These are phyloP conservation scores for Dryobota labecula DNA, from an alignment of 2,888 invertebrate genomes.

Conservation along the genomic window DNA sequence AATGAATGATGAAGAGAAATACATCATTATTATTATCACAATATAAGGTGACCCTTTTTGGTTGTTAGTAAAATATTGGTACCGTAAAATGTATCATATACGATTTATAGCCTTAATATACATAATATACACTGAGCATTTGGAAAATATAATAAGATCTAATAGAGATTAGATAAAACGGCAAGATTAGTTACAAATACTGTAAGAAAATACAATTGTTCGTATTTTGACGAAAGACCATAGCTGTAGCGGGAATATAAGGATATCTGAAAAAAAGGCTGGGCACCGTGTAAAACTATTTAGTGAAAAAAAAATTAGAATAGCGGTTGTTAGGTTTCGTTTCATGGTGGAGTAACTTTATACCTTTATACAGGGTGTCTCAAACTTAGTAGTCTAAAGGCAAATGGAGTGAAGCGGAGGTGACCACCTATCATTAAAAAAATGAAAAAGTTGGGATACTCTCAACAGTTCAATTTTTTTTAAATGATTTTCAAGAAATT, in stretches of 20 bases:
- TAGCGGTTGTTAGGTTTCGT: conserved; percentile 40
- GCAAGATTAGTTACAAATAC: conserved; percentile 33
- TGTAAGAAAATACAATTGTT: conserved; percentile 21
- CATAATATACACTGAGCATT: conserved; percentile 5
- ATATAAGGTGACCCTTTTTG: conserved; percentile 11
- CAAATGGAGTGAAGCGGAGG: no score
- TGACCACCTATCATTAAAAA: no score
- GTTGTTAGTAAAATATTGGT: conserved; percentile 22
- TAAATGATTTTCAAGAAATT: no score
- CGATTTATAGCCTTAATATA: not conserved
- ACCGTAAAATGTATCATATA: conserved; percentile 14
- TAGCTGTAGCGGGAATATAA: conserved; percentile 51
- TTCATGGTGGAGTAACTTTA: conserved; percentile 26
- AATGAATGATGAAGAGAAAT: conserved; percentile 8
- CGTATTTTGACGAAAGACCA: conserved; percentile 56
- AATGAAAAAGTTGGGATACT: no score
- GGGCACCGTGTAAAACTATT: conserved; percentile 81
- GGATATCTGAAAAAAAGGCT: conserved; percentile 75
- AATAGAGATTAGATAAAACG: not conserved
- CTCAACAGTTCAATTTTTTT: no score
- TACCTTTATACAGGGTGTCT: no score
- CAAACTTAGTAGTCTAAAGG: no score
- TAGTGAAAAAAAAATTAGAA: conserved; percentile 59
- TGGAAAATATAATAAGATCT: conserved; percentile 19
- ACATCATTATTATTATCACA: conserved; percentile 15